Percentiles rank a stretch among this genome's conserved stretches.
phyloP scores from a whole-genome alignment of 2,797 vertebrate genomes.

The Gallinago nigripennis region DNA sequence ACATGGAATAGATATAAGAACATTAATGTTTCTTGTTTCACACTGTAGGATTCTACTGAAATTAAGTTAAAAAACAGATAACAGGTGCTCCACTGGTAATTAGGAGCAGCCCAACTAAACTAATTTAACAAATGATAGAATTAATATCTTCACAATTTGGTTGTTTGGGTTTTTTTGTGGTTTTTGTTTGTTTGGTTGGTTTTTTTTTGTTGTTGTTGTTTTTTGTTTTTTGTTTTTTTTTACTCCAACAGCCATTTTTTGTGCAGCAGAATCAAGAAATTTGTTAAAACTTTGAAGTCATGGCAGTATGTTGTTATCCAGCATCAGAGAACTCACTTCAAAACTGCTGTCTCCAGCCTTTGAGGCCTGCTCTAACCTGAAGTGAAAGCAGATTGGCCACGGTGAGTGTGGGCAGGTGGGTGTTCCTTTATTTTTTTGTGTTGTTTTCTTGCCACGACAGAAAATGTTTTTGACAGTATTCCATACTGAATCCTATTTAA shows the following conservation, averaged over 20 bases:
- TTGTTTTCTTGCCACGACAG: conserved; percentile 10
- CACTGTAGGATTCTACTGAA: not conserved
- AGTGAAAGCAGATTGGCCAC: conserved; percentile 69
- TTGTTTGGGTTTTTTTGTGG: not conserved
- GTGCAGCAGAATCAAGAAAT: not conserved
- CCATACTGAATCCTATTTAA: conserved; percentile 80
- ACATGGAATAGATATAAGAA: not conserved
- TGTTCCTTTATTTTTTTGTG: not conserved
- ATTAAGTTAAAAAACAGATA: not conserved
- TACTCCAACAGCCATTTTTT: not conserved
- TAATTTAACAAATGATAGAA: not conserved
- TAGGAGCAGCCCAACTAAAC: not conserved
- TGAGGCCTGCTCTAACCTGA: conserved; percentile 42
- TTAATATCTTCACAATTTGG: not conserved
- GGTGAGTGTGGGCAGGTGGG: not conserved
- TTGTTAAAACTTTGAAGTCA: not conserved
- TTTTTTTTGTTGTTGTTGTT: not conserved
- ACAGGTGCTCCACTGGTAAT: not conserved
- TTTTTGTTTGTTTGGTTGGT: not conserved
- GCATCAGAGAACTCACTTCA: not conserved
- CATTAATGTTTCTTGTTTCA: not conserved
- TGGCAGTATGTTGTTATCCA: not conserved
- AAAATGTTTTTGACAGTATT: conserved; percentile 72
- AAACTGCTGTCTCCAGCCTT: conserved; percentile 54
- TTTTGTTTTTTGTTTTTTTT: not conserved